Evolutionary conservation across 2,113 vertebrate species (phyloP).

Genomic region (Saguinus midas): DNA sequence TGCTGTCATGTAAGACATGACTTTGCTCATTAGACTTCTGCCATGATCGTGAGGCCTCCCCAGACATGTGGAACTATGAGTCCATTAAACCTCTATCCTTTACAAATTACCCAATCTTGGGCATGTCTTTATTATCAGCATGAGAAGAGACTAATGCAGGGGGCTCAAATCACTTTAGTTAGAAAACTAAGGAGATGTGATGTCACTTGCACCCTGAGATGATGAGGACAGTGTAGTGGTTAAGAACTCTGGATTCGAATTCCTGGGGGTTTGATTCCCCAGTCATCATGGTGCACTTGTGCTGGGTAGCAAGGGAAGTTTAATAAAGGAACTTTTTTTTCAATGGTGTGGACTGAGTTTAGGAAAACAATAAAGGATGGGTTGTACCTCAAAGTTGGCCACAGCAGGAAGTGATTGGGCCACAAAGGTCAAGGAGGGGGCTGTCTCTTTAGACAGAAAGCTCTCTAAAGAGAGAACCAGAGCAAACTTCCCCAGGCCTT

Average conservation of each 20-base stretch:
- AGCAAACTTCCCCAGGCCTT: background rate
- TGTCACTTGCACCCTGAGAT: background rate
- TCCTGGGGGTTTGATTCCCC: background rate
- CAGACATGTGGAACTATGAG: too few species aligned
- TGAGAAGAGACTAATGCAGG: background rate
- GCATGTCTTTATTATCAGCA: too few species aligned
- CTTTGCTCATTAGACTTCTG: too few species aligned
- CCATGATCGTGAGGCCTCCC: too few species aligned
- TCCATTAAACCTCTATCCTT: too few species aligned
- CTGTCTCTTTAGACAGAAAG: background rate
- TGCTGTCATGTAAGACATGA: too few species aligned
- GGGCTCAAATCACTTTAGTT: background rate
- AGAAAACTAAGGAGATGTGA: background rate
- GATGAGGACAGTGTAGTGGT: fast-evolving
- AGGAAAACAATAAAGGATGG: background rate
- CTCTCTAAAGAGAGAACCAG: background rate
- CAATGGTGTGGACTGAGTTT: background rate
- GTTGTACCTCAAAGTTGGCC: background rate
- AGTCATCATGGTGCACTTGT: background rate
- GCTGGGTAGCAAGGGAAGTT: background rate
- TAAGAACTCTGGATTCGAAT: background rate
- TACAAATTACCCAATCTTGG: too few species aligned
- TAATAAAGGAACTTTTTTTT: background rate
- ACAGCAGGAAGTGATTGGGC: background rate
- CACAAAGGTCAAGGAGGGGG: background rate